Evolutionary conservation across 2,113 vertebrate genomes (phyloP).

Genomic region (Rattus norvegicus): GRCr8 NC_086029.1:16895001-16895500

Average conservation of each 20-base stretch:
- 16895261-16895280: background rate
- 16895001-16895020: background rate
- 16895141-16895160: background rate
- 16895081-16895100: background rate
- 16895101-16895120: background rate
- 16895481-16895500: constrained; percentile 1
- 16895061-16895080: background rate
- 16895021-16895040: background rate
- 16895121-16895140: background rate
- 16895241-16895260: background rate
- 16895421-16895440: background rate
- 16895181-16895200: background rate
- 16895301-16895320: background rate
- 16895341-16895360: constrained; percentile 37
- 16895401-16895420: background rate
- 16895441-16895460: background rate
- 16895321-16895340: background rate
- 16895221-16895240: background rate
- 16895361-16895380: background rate
- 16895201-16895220: background rate
- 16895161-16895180: constrained; percentile 5
- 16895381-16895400: background rate
- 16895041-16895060: background rate
- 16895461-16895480: constrained; percentile 11
- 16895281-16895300: background rate